phyloP scores from a whole-genome alignment of 2,797 vertebrate species.

The Gymnopithys bicolor region DNA sequence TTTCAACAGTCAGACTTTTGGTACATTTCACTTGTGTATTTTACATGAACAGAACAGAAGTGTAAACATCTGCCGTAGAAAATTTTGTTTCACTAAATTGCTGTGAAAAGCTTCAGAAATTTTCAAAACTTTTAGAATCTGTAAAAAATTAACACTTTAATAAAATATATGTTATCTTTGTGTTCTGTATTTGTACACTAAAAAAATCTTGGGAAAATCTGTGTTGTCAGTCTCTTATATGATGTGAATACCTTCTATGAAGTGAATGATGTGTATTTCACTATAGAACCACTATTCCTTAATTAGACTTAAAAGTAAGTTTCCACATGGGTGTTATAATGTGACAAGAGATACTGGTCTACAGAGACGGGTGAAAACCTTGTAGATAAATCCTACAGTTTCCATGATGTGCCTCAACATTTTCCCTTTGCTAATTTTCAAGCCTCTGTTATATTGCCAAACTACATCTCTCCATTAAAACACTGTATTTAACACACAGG shows the following conservation, averaged over 20 bases:
- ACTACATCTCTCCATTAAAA: neutral
- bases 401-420: accelerated
- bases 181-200: neutral
- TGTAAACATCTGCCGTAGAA: neutral
- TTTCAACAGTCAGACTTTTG: neutral
- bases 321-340: neutral
- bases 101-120: neutral
- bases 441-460: neutral
- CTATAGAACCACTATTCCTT: neutral
- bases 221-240: neutral
- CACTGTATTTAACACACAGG: neutral
- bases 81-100: neutral
- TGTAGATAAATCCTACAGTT: neutral
- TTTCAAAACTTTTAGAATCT: neutral
- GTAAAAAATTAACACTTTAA: neutral
- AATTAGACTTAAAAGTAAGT: neutral
- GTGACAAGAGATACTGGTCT: neutral
- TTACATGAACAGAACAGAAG: neutral
- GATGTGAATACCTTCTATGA: neutral
- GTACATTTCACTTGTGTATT: neutral
- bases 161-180: neutral
- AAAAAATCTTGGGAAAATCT: neutral
- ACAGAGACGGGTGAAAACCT: neutral
- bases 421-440: neutral
- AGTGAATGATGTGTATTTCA: neutral